Base-by-base conservation (phyloP, 2,888 invertebrate species). In the Seira musarum region DNA sequence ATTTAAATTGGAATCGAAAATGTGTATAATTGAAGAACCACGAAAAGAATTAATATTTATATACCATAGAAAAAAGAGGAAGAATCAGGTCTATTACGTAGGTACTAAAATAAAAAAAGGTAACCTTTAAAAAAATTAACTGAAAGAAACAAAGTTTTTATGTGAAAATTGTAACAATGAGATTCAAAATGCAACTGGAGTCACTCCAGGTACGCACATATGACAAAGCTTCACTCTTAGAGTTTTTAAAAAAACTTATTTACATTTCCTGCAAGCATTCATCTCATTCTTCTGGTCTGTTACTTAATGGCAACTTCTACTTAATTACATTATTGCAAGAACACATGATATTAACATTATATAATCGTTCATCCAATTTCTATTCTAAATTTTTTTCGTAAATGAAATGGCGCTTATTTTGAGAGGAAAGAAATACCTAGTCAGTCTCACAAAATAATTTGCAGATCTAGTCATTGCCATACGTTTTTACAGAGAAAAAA, bases 131-230 rank as follows among this genome's bases (percentile, higher is more conserved):
- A 53, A 53, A 53, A 17, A 53, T 53, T 53, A 8, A 17, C 3
- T 53, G 53, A 53, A 53, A 15, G 17, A 53, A 53, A 53, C 53
- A 53, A 53, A 17, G 63, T 63, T 30, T 25, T 77, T 57, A 57
- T 65, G 77, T 64, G 71, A 71, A 77, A 77, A 65, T 66, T 74
- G 60, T 22, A 75, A 75, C 72, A 71, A 72, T 79, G 79, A 79
- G 79, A 79, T 79, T 79, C 69, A 68, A 53, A 53, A 53, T 73
- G 73, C 72, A 79, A 68, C 73, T 72, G 79, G 73, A 73, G 40
- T 64, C 35, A 40, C 63, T 79, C 79, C 79, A 73, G 79, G 64
- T 21, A 73, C 79, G 79, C 79, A 73, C 79, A 77, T 63, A 30
- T 53, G 53, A 25, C n/a, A 21, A 21, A 40, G 65, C 65, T 65